These are phyloP conservation scores for Pleuronectes platessa DNA, from an alignment of 2,113 vertebrate species.

Conservation along the genomic window DNA sequence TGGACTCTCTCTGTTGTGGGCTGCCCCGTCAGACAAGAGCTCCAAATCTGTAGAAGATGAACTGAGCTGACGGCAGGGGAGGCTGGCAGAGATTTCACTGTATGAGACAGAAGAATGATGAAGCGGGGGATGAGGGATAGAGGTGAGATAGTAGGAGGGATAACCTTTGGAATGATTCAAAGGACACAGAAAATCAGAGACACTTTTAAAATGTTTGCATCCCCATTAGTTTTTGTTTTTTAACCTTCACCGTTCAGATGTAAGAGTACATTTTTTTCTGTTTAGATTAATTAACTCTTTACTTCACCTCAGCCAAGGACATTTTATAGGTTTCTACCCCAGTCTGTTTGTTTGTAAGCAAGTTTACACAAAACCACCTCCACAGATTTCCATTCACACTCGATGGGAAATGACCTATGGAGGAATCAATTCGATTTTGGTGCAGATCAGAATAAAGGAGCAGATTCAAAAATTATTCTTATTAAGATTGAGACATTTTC, in stretches of 20 bases:
- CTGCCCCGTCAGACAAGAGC: constrained; percentile 26
- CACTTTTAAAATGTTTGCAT: background rate
- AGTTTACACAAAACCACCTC: too few species aligned
- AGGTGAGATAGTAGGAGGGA: constrained; percentile 10
- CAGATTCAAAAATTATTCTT: too few species aligned
- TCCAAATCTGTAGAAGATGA: constrained; percentile 33
- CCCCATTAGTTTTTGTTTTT: too few species aligned
- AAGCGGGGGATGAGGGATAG: background rate
- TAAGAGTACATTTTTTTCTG: background rate
- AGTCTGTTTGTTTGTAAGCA: too few species aligned
- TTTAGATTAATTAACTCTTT: too few species aligned
- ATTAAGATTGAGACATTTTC: too few species aligned
- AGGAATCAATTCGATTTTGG: too few species aligned
- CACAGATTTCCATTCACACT: too few species aligned
- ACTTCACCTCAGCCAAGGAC: too few species aligned
- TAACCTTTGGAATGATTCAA: constrained; percentile 24
- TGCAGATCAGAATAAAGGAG: too few species aligned
- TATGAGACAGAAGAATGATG: constrained; percentile 15
- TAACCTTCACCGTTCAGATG: background rate
- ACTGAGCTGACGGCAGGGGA: constrained; percentile 19
- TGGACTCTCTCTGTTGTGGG: constrained; percentile 5
- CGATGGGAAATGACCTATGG: too few species aligned
- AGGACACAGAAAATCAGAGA: constrained; percentile 4
- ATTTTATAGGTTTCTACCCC: too few species aligned
- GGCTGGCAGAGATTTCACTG: constrained; percentile 30